Evolutionary conservation across 1,140 invertebrate species (phyloP).

Genomic region (Megalopta genalis): DNA sequence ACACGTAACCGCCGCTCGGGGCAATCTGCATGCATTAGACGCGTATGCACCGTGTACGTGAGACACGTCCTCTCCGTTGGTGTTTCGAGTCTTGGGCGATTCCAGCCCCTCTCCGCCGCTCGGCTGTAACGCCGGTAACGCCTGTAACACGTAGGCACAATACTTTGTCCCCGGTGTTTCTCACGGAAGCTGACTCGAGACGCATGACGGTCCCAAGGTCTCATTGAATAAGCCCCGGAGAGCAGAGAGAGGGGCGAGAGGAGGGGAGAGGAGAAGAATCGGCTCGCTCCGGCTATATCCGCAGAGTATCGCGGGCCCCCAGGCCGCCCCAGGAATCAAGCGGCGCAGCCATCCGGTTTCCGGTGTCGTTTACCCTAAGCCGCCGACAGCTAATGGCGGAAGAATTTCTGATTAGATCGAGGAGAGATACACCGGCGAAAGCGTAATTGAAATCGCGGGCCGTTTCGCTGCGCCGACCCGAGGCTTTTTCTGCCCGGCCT

Average conservation of each 20-base stretch:
- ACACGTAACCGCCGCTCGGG: conserved; percentile 63
- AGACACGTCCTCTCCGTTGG: not conserved
- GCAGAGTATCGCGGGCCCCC: conserved; percentile 30
- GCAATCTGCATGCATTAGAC: conserved; percentile 78
- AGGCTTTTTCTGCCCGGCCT: not conserved
- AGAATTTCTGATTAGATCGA: conserved; percentile 44
- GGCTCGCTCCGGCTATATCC: conserved; percentile 31
- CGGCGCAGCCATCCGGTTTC: conserved; percentile 58
- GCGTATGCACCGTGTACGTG: conserved; percentile 26
- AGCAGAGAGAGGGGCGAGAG: not conserved
- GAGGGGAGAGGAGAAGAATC: conserved; percentile 25
- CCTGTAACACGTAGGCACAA: not conserved
- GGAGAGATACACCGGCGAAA: conserved; percentile 10
- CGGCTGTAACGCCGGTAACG: too few relatives aligned
- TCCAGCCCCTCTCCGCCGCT: too few relatives aligned
- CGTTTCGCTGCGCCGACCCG: not conserved
- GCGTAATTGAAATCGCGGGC: conserved; percentile 35
- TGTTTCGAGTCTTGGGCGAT: not conserved
- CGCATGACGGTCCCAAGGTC: conserved; percentile 67
- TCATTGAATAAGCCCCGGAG: conserved; percentile 59
- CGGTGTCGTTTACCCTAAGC: conserved; percentile 56
- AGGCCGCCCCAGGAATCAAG: conserved; percentile 50
- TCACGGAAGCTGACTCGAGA: conserved; percentile 73
- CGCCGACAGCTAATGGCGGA: conserved; percentile 49
- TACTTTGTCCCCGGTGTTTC: conserved; percentile 70